Conservation (phyloP, 2,888 invertebrate genomes). For the Cataglyphis cursor region DNA sequence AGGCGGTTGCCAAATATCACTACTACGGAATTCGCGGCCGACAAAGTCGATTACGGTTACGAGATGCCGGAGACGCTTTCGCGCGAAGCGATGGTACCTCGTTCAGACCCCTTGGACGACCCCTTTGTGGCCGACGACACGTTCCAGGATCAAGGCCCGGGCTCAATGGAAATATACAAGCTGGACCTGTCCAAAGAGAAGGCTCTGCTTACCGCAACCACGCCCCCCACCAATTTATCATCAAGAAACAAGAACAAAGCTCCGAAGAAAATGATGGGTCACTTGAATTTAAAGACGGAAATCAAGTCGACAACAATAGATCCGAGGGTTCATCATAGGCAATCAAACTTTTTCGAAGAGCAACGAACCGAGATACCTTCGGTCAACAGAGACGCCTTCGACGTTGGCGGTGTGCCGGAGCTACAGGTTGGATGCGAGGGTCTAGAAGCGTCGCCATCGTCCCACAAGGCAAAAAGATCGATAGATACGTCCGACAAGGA, state of each 20-base stretch:
- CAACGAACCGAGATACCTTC: slow-evolving; percentile 55
- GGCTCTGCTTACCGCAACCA: slow-evolving; percentile 60
- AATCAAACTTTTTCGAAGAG: slow-evolving; percentile 69
- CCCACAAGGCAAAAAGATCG: slow-evolving; percentile 74
- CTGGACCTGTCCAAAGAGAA: slow-evolving; percentile 77
- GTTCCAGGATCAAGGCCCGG: slow-evolving; percentile 81
- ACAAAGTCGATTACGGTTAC: slow-evolving; percentile 35
- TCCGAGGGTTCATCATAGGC: slow-evolving; percentile 54
- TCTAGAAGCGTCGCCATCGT: slow-evolving; percentile 70
- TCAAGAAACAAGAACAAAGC: slow-evolving; percentile 70
- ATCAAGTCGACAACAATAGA: slow-evolving; percentile 46
- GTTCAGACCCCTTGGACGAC: slow-evolving; percentile 62
- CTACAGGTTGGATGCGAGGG: slow-evolving; percentile 82
- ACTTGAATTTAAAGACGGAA: slow-evolving; percentile 58
- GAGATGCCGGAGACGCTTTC: slow-evolving; percentile 51
- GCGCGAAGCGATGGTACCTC: slow-evolving; percentile 38
- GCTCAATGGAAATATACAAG: slow-evolving; percentile 82
- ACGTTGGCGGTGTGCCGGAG: slow-evolving; percentile 80
- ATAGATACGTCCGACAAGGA: slow-evolving; percentile 49
- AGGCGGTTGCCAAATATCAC: slow-evolving; percentile 39
- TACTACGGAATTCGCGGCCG: slow-evolving; percentile 42
- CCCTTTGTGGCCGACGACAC: slow-evolving; percentile 74
- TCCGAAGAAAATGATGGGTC: slow-evolving; percentile 71
- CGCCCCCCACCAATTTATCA: slow-evolving; percentile 35
- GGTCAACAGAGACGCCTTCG: slow-evolving; percentile 67